These are phyloP conservation scores for Phenganax subtilis DNA, from an alignment of 92 coral and sea anemone species.

Conservation along the genomic window DNA sequence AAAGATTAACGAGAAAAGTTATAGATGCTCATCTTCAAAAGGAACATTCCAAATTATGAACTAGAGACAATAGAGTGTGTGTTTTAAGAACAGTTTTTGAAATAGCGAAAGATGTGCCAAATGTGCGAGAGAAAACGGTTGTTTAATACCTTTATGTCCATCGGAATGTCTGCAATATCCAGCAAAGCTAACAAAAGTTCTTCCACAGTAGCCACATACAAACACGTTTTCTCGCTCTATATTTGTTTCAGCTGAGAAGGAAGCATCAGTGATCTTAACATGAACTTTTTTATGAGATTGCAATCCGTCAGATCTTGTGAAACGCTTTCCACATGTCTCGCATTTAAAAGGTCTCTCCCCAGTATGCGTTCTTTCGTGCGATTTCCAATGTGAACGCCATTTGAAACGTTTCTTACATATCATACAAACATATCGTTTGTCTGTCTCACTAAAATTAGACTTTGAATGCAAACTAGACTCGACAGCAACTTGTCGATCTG, in stretches of 20 bases:
- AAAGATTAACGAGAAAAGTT: too few species aligned
- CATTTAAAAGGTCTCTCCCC: conserved; percentile 95
- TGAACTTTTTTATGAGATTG: conserved; percentile 94
- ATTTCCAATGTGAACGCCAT: conserved; percentile 88
- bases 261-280: conserved; percentile 60
- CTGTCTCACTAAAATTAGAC: conserved; percentile 20
- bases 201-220: not conserved
- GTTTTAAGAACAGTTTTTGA: not conserved
- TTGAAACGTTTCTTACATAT: conserved; percentile 84
- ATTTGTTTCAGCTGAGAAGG: not conserved
- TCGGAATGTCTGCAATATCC: conserved; percentile 10
- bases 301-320: conserved; percentile 94
- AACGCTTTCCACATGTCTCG: conserved; percentile 72
- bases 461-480: not conserved
- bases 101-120: not conserved
- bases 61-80: too few species aligned
- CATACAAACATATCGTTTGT: conserved; percentile 63
- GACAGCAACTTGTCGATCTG: not conserved
- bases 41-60: too few species aligned
- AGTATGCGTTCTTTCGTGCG: conserved; percentile 95
- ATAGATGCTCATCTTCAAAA: too few species aligned
- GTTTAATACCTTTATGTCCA: conserved; percentile 8
- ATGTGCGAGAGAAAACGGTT: not conserved
- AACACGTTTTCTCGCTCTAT: not conserved
- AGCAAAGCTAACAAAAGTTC: conserved; percentile 5